A percentile compares a stretch with the other conserved stretches of the same genome.
These are phyloP conservation scores for Diphyllodes magnificus DNA, from an alignment of 2,113 vertebrate genomes.

Conservation along the genomic window DNA sequence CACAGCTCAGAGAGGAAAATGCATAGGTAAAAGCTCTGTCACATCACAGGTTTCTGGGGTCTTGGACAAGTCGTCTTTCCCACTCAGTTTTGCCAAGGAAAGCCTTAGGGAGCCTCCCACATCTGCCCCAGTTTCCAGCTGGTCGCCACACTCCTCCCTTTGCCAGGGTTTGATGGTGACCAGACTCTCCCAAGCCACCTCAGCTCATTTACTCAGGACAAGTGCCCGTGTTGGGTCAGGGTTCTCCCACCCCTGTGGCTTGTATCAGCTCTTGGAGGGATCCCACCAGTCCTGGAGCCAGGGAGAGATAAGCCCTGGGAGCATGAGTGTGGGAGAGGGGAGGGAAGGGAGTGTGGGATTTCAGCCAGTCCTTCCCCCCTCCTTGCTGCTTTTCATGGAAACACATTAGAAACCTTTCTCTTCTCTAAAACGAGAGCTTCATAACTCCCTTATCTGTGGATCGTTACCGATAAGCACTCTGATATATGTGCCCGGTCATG, in stretches of 20 bases:
- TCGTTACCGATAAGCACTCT: neutral
- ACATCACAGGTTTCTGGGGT: neutral
- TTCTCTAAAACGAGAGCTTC: neutral
- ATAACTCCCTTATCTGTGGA: neutral
- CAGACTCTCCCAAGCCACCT: neutral
- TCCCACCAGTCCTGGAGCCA: neutral
- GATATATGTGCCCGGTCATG: neutral
- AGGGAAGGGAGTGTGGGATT: neutral
- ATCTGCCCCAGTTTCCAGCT: neutral
- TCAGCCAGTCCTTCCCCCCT: neutral
- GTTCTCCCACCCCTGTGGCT: neutral
- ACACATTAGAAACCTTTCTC: neutral
- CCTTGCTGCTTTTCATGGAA: neutral
- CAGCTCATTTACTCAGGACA: fast-evolving
- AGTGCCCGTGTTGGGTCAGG: neutral
- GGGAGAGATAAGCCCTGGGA: neutral
- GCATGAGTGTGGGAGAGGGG: neutral
- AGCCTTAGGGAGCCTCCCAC: neutral
- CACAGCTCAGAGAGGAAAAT: neutral
- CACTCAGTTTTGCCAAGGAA: neutral
- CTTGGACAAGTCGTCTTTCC: neutral
- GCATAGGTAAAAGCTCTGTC: neutral
- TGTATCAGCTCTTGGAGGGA: neutral
- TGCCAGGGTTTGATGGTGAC: neutral
- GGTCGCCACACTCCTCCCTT: neutral